Conservation (phyloP, 1,140 invertebrate genomes). For the Saccostrea glomerata region DNA sequence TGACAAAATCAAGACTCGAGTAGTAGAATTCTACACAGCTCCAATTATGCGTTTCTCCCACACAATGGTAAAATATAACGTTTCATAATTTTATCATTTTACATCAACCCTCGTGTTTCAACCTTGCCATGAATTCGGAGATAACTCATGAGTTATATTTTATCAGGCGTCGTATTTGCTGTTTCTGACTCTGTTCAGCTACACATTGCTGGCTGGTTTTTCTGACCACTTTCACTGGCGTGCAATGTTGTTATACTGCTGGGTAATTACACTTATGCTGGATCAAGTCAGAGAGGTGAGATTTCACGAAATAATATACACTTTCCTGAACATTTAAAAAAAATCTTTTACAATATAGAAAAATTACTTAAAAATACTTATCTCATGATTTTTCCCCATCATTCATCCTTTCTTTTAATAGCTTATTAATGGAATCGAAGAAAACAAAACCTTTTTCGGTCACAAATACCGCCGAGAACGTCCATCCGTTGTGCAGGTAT, state of each 20-base stretch:
- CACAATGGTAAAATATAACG: conserved; percentile 21
- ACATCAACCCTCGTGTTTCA: too few relatives aligned
- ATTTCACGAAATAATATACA: too few relatives aligned
- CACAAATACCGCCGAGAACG: neutral
- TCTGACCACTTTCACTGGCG: neutral
- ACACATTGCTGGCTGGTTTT: neutral
- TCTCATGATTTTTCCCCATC: neutral
- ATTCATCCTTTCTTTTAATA: neutral
- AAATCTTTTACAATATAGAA: too few relatives aligned
- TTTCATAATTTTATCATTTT: neutral
- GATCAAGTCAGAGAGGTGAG: conserved; percentile 26
- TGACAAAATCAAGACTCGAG: neutral
- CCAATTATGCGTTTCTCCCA: conserved; percentile 29
- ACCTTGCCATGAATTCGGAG: neutral
- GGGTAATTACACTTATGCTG: neutral
- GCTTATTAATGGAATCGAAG: conserved; percentile 6
- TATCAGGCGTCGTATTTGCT: conserved; percentile 7
- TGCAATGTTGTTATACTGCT: neutral
- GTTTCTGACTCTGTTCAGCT: conserved; percentile 22
- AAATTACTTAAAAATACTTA: too few relatives aligned
- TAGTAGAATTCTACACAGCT: conserved; percentile 29
- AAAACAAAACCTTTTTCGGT: conserved; percentile 6
- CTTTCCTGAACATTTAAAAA: too few relatives aligned
- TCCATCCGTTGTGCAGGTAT: conserved; percentile 13
- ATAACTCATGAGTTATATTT: neutral